Evolutionary conservation across 2,888 invertebrate species (phyloP), one percentile per base, ranked within the genome.

Genomic region (Cremastobaeus sp.): DNA sequence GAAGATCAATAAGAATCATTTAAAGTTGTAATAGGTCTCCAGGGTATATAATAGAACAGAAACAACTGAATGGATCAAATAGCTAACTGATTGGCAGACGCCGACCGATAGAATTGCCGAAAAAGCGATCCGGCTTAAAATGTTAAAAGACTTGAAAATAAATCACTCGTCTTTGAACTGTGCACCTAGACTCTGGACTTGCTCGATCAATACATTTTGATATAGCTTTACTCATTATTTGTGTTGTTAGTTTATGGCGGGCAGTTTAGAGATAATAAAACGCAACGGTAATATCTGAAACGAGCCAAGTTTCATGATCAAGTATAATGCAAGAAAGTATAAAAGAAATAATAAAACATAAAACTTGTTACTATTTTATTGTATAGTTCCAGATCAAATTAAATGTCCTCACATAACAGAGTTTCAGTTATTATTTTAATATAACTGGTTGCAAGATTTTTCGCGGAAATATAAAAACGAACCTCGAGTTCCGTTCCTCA

Each of bases 21-120:
- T 83, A 83, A 83, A 83, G 81, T 83, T 82, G 82, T 83, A 77
- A 83, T 83, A 82, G 80, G 79, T 82, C 83, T 78, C 83, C 39
- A 32, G 83, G 79, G 83, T 77, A 78, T 79, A 74, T 55, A 73
- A 55, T 41, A 50, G 54, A 60, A 41, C 66, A 69, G 69, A 57
- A 69, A 74, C 74, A 70, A 65, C 66, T 59, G 68, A 69, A 43
- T 54, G 74, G 77, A 79, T 77, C 78, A 78, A 77, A 77, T 81
- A 79, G 79, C 80, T 79, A 79, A 79, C 78, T 81, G 80, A 81
- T 78, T 78, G 78, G 77, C 78, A 80, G 79, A n/a, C n/a, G 79
- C 79, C 78, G 80, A 79, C 80, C 80, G 77, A 78, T 78, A 77
- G 79, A 77, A 79, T n/a, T n/a, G 78, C 78, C 79, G 62, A 68